Evolutionary conservation across 2,113 vertebrate species (phyloP), one percentile per base, ranked within the genome.

Genomic region (Microcebus murinus): DNA sequence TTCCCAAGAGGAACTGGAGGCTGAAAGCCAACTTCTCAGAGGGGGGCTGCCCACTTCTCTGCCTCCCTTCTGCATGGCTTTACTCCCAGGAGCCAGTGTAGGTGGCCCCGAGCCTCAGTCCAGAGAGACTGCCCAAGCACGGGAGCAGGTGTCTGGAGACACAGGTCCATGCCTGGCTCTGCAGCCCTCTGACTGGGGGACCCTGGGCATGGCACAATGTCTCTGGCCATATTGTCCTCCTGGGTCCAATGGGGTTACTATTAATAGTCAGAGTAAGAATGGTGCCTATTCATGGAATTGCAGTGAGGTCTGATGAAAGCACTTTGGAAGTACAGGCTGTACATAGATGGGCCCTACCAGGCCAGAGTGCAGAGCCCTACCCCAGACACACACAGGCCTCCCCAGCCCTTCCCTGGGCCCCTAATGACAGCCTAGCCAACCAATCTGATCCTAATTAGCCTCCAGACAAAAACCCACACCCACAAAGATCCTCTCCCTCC

Each of bases 261-360:
- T 57, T 57, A 57, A 57, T 55, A 11, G 9, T 59, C n/a, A 57
- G 45, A 39, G 27, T 8, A 71, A 91, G 65, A 74, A 73, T 31
- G 31, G 4, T 1, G 6, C 12, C 7, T 50, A 20, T 4, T n/a
- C 3, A 2, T 3, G 21, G 18, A 52, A 23, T 34, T 27, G 21
- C 39, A 5, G 1, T 20, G 8, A 70, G 11, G 20, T 29, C 48
- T 76, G 70, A 45, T 4, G 36, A 95, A n/a, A 83, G 29, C 21
- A 36, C 67, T 70, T 63, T 31, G 50, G 65, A 84, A 82, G 36
- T 70, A 7, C 0, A 23, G 42, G 34, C 57, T 71, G n/a, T 21
- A 2, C 29, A 10, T 50, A 39, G 71, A n/a, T 23, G 17, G 29
- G 48, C 7, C 77, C 4, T 15, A 55, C 2, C 27, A 74, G 70